These are phyloP conservation scores for Ferrisia virgata DNA, from an alignment of 2,888 invertebrate species.

Conservation along the genomic window DNA sequence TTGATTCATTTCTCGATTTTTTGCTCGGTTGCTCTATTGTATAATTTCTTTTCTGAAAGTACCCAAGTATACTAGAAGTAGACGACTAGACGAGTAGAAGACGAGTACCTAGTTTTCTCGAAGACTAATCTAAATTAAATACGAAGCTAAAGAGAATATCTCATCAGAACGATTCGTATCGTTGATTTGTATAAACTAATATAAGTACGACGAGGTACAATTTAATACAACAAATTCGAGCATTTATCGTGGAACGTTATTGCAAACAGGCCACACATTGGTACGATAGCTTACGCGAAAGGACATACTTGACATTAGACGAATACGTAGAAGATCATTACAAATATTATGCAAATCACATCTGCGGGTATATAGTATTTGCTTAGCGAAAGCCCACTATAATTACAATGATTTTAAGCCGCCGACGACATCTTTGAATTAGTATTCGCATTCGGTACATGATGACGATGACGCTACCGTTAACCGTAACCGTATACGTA, in stretches of 20 bases:
- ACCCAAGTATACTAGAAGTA: background rate
- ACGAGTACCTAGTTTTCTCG: too few species aligned
- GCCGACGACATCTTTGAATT: background rate
- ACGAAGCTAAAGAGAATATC: background rate
- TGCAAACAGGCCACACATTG: background rate
- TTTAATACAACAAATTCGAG: background rate
- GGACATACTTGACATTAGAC: background rate
- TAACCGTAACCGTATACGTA: too few species aligned
- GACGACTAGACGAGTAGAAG: background rate
- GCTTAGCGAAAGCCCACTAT: background rate
- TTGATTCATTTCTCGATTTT: background rate
- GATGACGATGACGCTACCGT: background rate
- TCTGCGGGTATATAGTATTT: background rate
- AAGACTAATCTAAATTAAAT: background rate
- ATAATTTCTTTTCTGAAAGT: background rate
- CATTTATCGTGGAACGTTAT: too few species aligned
- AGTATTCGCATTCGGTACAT: background rate
- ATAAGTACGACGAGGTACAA: background rate
- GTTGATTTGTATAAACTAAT: background rate
- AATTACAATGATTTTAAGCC: background rate
- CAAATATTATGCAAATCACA: constrained; percentile 7
- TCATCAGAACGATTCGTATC: background rate
- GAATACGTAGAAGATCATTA: background rate
- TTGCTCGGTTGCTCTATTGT: background rate
- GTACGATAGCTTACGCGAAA: background rate